phyloP scores from a whole-genome alignment of 2,797 vertebrate species.

The Tadarida brasiliensis region DNA sequence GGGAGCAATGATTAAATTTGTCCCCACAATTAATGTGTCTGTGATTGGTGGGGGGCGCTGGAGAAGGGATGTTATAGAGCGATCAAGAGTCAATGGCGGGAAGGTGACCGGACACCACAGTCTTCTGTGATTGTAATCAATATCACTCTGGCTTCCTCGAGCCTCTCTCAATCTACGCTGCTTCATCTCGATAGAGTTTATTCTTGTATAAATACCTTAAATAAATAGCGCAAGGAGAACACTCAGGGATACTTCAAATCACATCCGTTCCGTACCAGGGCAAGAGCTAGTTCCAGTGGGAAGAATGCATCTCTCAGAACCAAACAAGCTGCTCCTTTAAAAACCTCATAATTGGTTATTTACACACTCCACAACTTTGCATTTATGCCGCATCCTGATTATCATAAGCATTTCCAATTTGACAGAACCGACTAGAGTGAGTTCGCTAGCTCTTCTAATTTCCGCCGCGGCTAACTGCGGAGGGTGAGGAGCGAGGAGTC shows the following conservation, averaged over 20 bases:
- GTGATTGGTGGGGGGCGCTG: slow-evolving; percentile 77
- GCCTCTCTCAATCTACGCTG: slow-evolving; percentile 62
- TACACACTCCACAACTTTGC: slow-evolving; percentile 57
- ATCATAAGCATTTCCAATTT: slow-evolving; percentile 74
- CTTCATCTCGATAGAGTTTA: slow-evolving; percentile 81
- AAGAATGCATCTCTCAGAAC: slow-evolving; percentile 74
- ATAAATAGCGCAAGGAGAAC: slow-evolving; percentile 76
- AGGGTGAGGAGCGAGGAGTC: slow-evolving; percentile 21
- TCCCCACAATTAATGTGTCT: slow-evolving; percentile 81
- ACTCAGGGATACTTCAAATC: slow-evolving; percentile 83
- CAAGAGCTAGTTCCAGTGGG: slow-evolving; percentile 73
- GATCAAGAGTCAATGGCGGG: slow-evolving; percentile 85
- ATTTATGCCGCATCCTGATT: slow-evolving; percentile 43
- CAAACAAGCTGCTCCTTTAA: slow-evolving; percentile 76
- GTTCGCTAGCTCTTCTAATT: slow-evolving; percentile 64
- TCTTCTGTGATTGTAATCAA: slow-evolving; percentile 84
- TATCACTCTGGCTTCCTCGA: slow-evolving; percentile 75
- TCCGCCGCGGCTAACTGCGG: slow-evolving; percentile 47
- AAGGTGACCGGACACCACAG: slow-evolving; percentile 87
- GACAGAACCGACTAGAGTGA: slow-evolving; percentile 43
- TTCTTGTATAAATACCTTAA: slow-evolving; percentile 83
- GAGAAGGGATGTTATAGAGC: slow-evolving; percentile 57
- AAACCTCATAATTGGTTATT: slow-evolving; percentile 77
- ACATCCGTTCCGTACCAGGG: slow-evolving; percentile 74
- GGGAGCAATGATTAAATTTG: slow-evolving; percentile 78